Evolutionary conservation across 2,113 vertebrate genomes (phyloP).

Genomic region (Eubucco bourcierii): DNA sequence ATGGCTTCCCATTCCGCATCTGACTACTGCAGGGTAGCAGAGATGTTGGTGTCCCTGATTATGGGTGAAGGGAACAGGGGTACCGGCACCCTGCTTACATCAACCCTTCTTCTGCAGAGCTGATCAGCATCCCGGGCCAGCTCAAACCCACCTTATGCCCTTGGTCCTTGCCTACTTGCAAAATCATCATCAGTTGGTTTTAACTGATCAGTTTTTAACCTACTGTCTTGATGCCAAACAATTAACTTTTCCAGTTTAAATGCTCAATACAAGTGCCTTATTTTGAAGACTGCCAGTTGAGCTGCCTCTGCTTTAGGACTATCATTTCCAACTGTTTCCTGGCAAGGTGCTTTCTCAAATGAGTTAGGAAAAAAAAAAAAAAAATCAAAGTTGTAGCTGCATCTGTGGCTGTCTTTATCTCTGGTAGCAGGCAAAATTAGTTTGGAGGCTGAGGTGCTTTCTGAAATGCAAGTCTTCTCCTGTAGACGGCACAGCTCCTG

Average conservation of each 20-base stretch:
- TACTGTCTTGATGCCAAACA: neutral
- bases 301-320: constrained; percentile 4
- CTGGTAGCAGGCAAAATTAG: constrained; percentile 25
- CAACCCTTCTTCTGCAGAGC: neutral
- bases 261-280: neutral
- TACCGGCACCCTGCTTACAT: neutral
- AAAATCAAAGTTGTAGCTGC: constrained; percentile 32
- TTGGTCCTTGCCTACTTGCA: neutral
- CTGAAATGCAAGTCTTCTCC: constrained; percentile 33
- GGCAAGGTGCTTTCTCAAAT: constrained; percentile 33
- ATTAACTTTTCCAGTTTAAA: constrained; percentile 29
- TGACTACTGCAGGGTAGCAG: neutral
- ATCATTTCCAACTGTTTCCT: constrained; percentile 38
- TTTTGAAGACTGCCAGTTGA: constrained; percentile 37
- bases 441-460: neutral
- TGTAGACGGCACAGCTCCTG: neutral
- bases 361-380: neutral
- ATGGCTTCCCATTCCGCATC: fast-evolving
- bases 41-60: neutral
- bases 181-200: no score
- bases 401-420: constrained; percentile 21
- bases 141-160: neutral
- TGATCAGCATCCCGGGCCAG: neutral
- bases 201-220: neutral
- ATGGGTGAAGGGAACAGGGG: neutral